phyloP scores from a whole-genome alignment of 2,113 vertebrate genomes.

The Loxodonta africana region DNA sequence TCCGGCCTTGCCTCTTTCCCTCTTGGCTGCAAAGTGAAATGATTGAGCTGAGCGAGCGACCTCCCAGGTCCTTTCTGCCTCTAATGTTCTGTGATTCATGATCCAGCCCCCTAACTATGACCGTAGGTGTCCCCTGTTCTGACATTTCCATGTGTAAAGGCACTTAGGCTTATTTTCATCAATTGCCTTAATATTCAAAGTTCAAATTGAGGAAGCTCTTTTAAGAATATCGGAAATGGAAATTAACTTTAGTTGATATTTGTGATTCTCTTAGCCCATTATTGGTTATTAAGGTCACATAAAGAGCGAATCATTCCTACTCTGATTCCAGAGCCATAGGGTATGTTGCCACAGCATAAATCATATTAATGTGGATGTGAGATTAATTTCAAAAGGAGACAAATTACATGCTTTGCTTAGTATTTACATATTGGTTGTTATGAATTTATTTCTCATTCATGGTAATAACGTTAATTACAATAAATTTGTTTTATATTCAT shows the following conservation, averaged over 20 bases:
- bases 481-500: conserved; percentile 79
- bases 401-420: conserved; percentile 79
- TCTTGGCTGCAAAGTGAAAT: conserved; percentile 11
- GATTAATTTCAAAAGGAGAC: conserved; percentile 73
- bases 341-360: conserved; percentile 74
- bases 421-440: conserved; percentile 77
- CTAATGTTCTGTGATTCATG: background rate
- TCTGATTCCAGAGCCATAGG: conserved; percentile 55
- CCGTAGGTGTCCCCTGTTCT: conserved; percentile 19
- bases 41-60: background rate
- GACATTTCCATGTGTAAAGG: background rate
- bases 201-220: conserved; percentile 6
- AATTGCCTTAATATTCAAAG: conserved; percentile 15
- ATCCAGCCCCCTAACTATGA: background rate
- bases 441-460: conserved; percentile 84
- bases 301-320: conserved; percentile 70
- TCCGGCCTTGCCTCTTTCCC: background rate
- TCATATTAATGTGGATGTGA: conserved; percentile 70
- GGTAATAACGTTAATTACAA: conserved; percentile 85
- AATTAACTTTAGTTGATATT: conserved; percentile 77
- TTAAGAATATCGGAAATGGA: conserved; percentile 70
- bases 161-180: conserved; percentile 25
- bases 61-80: background rate
- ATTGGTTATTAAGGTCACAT: conserved; percentile 76
- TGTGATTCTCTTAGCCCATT: conserved; percentile 69